phyloP scores from a whole-genome alignment of 2,888 invertebrate species.

The Amphipoea oculea region DNA sequence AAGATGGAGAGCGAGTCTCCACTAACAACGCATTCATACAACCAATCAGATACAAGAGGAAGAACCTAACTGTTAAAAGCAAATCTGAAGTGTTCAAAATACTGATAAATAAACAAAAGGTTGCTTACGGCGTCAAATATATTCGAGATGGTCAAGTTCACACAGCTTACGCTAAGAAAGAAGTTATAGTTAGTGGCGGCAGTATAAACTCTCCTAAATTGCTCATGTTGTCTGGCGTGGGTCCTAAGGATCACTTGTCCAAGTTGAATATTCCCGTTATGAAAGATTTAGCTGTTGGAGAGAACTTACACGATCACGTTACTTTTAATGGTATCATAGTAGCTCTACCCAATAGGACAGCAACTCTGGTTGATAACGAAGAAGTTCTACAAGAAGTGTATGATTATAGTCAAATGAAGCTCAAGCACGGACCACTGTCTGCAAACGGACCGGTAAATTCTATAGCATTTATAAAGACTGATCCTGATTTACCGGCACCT shows the following conservation, averaged over 20 bases:
- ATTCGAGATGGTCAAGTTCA: slow-evolving; percentile 64
- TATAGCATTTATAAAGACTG: slow-evolving; percentile 90
- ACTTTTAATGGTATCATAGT: slow-evolving; percentile 87
- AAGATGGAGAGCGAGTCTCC: slow-evolving; percentile 90
- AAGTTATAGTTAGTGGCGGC: slow-evolving; percentile 81
- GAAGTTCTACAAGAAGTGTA: slow-evolving; percentile 81
- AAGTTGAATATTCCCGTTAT: slow-evolving; percentile 66
- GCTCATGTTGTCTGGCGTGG: slow-evolving; percentile 83
- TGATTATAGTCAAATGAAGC: slow-evolving; percentile 77
- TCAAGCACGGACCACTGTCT: slow-evolving; percentile 87
- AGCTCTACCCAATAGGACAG: slow-evolving; percentile 87
- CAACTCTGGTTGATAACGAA: slow-evolving; percentile 81
- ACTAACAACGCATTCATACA: slow-evolving; percentile 92
- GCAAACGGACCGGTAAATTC: slow-evolving; percentile 89
- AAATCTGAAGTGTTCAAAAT: slow-evolving; percentile 89
- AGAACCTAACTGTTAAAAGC: slow-evolving; percentile 88
- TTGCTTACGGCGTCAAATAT: slow-evolving; percentile 79
- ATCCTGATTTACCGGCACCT: slow-evolving; percentile 86
- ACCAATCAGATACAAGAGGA: slow-evolving; percentile 89
- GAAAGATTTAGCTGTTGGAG: slow-evolving; percentile 80
- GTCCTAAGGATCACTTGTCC: slow-evolving; percentile 67
- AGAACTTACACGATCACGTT: slow-evolving; percentile 84
- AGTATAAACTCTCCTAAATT: slow-evolving; percentile 80
- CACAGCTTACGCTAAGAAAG: slow-evolving; percentile 78
- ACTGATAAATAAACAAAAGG: slow-evolving; percentile 86